Conservation (phyloP, 2,797 vertebrate species). For the Apodemus agrarius region DNA sequence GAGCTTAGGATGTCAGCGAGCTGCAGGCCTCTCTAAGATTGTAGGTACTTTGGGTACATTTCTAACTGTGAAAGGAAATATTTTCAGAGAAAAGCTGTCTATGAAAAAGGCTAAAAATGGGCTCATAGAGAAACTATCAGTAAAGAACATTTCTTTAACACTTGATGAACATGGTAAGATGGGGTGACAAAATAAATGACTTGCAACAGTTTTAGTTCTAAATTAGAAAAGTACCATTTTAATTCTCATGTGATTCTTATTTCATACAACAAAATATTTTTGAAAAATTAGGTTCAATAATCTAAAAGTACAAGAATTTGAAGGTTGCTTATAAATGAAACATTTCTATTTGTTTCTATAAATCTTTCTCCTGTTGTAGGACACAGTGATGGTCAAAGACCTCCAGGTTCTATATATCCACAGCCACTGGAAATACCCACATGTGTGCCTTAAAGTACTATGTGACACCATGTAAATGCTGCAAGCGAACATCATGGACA, state of each 20-base stretch:
- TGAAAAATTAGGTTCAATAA: background rate
- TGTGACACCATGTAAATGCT: background rate
- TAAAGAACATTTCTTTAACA: slow-evolving; percentile 21
- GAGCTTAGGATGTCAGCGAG: slow-evolving; percentile 79
- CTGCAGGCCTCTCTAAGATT: slow-evolving; percentile 72
- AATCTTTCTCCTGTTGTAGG: background rate
- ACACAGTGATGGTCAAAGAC: background rate
- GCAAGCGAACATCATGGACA: background rate
- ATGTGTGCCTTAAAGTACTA: slow-evolving; percentile 5
- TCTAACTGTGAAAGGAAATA: slow-evolving; percentile 57
- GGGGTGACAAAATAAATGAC: slow-evolving; percentile 14
- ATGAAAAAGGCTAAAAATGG: slow-evolving; percentile 48
- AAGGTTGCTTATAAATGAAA: slow-evolving; percentile 23
- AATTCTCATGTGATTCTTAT: background rate
- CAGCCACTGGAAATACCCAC: background rate
- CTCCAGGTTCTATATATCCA: background rate
- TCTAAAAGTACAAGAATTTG: slow-evolving; percentile 49
- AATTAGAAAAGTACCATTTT: slow-evolving; percentile 41
- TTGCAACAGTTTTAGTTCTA: background rate
- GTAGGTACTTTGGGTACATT: slow-evolving; percentile 70
- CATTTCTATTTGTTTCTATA: slow-evolving; percentile 59
- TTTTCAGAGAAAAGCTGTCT: slow-evolving; percentile 64
- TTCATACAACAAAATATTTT: slow-evolving; percentile 11
- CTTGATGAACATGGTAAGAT: slow-evolving; percentile 45
- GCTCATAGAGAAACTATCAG: slow-evolving; percentile 1